phyloP scores from a whole-genome alignment of 2,113 vertebrate species.

The Heptranchias perlo region DNA sequence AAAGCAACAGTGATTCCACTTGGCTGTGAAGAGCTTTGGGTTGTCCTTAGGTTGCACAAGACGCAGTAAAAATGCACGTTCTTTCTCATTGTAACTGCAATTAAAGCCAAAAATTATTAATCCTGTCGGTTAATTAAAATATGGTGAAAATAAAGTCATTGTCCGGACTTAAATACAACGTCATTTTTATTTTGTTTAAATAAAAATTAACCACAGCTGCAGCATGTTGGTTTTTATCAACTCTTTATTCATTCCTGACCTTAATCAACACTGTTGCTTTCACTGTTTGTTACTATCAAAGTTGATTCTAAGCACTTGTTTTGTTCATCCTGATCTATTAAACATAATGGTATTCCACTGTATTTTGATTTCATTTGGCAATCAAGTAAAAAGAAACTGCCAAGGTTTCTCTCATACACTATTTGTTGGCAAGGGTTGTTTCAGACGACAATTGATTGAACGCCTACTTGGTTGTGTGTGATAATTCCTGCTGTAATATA shows the following conservation, averaged over 20 bases:
- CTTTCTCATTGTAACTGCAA: not conserved
- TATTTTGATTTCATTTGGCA: not conserved
- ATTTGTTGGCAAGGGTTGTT: not conserved
- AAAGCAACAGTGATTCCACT: not conserved
- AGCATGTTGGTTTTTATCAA: not conserved
- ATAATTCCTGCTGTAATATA: not conserved
- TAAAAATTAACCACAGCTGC: not conserved
- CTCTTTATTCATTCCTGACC: not conserved
- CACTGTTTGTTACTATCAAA: not conserved
- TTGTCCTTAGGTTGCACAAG: not conserved
- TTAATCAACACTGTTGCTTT: not conserved
- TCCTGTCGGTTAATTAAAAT: not conserved
- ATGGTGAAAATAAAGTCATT: not conserved
- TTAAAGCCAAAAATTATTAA: not conserved
- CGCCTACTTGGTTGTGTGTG: not conserved
- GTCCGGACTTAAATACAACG: not conserved
- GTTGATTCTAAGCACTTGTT: not conserved
- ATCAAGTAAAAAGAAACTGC: not conserved
- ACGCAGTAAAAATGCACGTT: not conserved
- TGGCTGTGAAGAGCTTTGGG: not conserved
- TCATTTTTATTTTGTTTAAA: not conserved
- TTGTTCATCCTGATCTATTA: not conserved
- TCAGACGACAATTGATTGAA: not conserved
- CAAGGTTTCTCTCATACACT: not conserved
- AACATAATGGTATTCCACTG: conserved; percentile 15